Evolutionary conservation across 1,140 invertebrate genomes (phyloP), one percentile per base, ranked within the genome.

Genomic region (Diabrotica undecimpunctata): DNA sequence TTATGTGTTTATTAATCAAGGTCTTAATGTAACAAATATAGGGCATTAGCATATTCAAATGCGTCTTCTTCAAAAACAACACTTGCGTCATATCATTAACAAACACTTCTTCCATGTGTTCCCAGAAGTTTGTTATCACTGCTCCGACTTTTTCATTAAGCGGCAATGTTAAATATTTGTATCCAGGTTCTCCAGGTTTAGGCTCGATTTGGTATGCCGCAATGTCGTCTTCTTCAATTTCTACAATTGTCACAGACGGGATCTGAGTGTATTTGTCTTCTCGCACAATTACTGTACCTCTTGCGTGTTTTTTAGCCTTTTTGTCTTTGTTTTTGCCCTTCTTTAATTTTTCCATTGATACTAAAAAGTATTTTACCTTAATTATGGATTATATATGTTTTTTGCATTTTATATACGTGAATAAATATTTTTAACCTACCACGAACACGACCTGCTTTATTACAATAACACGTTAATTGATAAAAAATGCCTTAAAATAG

Each of bases 61-160:
- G 79, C 10, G 82, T 68, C 25, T 85, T 77, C 64, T 81, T 83
- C 6, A 81, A 69, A 59, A 82, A 82, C 58, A 87, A 81, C 36
- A 83, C 69, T 65, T 86, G 77, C 57, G 83, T 79, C 54, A 86
- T 71, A 56, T 82, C 81, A 14, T 79, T 70, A 5, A 85, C 70
- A 68, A 86, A 87, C 4, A 74, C 71, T 58, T 78, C 79, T 75
- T 87, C 86, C 11, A 82, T 66, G 66, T 78, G 80, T 70, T 84
- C 80, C 85, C 85, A 87, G 37, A 84, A 74, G 5, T 74, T 81
- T 0, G 82, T 81, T 52, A 87, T 67, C 7, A 77, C 73, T 13
- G 79, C 64, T 10, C 79, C 68, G 38, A 83, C 51, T 36, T 68
- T 38, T 60, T 77, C 70, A 10, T 79, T 25, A 14, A 83, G 76